phyloP scores from a whole-genome alignment of 2,888 invertebrate species.

The Neoascia interrupta region DNA sequence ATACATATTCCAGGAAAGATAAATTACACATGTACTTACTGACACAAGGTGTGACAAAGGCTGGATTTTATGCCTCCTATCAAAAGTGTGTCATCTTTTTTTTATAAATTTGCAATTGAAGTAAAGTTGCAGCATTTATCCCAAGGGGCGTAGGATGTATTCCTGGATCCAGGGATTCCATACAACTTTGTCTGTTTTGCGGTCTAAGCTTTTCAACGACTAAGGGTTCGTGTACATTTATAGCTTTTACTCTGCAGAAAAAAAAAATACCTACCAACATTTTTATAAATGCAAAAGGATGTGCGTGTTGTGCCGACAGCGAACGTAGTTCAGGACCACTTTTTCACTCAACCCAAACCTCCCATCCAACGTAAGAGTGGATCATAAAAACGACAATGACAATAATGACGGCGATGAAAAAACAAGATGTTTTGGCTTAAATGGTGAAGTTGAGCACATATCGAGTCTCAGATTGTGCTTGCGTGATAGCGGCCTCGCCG shows the following conservation, averaged over 20 bases:
- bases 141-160: constrained; percentile 37
- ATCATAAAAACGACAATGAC: constrained; percentile 46
- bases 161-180: constrained; percentile 49
- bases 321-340: constrained; percentile 11
- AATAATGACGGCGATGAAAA: constrained; percentile 32
- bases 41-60: constrained; percentile 7
- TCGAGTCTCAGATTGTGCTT: constrained; percentile 53
- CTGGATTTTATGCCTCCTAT: constrained; percentile 5
- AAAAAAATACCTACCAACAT: constrained; percentile 1
- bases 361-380: constrained; percentile 19
- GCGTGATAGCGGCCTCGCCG: constrained; percentile 54
- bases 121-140: constrained; percentile 19
- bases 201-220: constrained; percentile 23
- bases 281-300: constrained; percentile 38
- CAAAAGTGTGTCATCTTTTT: constrained; percentile 41
- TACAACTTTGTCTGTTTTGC: neutral
- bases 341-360: constrained; percentile 18
- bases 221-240: neutral
- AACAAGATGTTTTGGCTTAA: constrained; percentile 50
- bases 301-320: constrained; percentile 8
- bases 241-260: constrained; percentile 39
- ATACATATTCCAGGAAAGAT: constrained; percentile 13
- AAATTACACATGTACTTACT: constrained; percentile 12
- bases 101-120: constrained; percentile 39
- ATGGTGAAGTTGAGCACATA: constrained; percentile 49